Conservation (phyloP, 2,888 invertebrate genomes). For the Eurois occulta region DNA sequence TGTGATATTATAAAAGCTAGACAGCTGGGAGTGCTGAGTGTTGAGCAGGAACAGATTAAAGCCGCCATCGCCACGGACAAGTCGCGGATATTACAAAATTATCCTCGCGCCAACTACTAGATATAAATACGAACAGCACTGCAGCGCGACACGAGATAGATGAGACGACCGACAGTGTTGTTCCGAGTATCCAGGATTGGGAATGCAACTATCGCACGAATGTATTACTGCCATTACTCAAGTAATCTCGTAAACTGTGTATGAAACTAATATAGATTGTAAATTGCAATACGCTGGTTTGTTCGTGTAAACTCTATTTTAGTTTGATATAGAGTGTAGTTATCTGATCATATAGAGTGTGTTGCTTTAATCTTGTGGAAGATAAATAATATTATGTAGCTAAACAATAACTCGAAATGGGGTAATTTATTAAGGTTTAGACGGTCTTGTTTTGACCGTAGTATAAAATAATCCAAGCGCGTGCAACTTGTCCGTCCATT, state of each 20-base stretch:
- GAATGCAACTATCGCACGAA: background rate
- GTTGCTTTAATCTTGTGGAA: background rate
- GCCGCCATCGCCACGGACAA: slow-evolving; percentile 20
- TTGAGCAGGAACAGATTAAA: slow-evolving; percentile 36
- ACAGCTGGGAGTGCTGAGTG: background rate
- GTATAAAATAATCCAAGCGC: slow-evolving; percentile 6
- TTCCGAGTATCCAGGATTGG: background rate
- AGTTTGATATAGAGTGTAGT: background rate
- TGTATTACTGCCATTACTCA: slow-evolving; percentile 5
- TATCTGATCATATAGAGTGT: too few species aligned
- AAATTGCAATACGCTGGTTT: slow-evolving; percentile 1
- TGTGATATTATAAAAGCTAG: slow-evolving; percentile 1
- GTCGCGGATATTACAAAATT: slow-evolving; percentile 45
- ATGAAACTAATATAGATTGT: slow-evolving; percentile 9
- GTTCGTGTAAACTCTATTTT: background rate
- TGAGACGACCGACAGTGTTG: background rate
- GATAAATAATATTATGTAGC: background rate
- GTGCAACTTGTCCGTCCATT: slow-evolving; percentile 29
- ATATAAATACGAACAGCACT: slow-evolving; percentile 19
- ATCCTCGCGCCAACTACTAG: slow-evolving; percentile 29
- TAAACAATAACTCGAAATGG: background rate
- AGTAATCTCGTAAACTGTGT: background rate
- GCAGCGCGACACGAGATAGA: slow-evolving; percentile 19
- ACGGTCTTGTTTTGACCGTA: background rate
- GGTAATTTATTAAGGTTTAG: background rate